A percentile compares a stretch with the other conserved stretches of the same genome.
Conservation (phyloP, 2,113 vertebrate genomes). For the Sphaerodactylus townsendi region DNA sequence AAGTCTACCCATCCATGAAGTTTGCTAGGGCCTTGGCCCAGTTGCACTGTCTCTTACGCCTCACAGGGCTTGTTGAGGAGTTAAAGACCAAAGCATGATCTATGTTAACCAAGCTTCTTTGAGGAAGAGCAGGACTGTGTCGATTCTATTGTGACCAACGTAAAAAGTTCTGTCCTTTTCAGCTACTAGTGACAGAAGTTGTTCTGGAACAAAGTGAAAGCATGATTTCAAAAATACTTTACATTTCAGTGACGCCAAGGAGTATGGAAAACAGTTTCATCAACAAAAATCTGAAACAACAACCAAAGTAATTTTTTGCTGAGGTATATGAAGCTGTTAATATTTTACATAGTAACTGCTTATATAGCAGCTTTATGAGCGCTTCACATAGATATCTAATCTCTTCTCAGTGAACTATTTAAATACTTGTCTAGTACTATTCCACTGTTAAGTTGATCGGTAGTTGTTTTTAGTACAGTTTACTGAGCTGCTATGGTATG, state of each 20-base stretch:
- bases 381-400: slow-evolving; percentile 5
- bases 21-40: too few species aligned
- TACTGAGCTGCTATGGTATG: too few species aligned
- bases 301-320: not conserved
- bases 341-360: slow-evolving; percentile 17
- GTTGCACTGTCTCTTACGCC: too few species aligned
- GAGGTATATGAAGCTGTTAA: slow-evolving; percentile 6
- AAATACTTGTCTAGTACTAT: slow-evolving; percentile 18
- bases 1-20: too few species aligned
- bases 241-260: not conserved
- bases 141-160: not conserved
- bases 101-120: too few species aligned
- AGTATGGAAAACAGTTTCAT: not conserved
- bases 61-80: too few species aligned
- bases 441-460: slow-evolving; percentile 15
- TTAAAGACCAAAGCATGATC: too few species aligned
- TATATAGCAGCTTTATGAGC: not conserved
- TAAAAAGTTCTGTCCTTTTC: not conserved
- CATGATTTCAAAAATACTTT: not conserved
- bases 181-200: not conserved
- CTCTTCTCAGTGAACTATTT: not conserved
- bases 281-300: slow-evolving; percentile 5
- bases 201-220: not conserved
- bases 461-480: too few species aligned
- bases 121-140: too few species aligned